Percentiles rank a stretch among this genome's conserved stretches.
phyloP scores from a whole-genome alignment of 2,797 vertebrate species.

The Novumbra hubbsi region DNA sequence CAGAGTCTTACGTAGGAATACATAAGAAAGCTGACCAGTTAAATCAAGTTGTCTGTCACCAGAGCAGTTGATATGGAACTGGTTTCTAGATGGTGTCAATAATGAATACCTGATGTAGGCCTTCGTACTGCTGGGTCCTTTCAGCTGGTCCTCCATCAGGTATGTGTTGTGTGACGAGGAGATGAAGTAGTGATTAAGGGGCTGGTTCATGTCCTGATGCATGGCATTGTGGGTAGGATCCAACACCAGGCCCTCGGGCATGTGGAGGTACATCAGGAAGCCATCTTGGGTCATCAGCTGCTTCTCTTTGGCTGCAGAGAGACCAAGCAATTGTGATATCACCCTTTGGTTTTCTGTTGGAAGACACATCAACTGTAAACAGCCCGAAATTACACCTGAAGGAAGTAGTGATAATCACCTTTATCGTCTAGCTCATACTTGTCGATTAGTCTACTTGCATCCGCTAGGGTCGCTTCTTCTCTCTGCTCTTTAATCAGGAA shows the following conservation, averaged over 20 bases:
- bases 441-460: conserved; percentile 83
- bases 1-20: not conserved
- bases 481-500: conserved; percentile 84
- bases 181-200: conserved; percentile 93
- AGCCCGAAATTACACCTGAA: not conserved
- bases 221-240: conserved; percentile 74
- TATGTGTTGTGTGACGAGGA: conserved; percentile 99
- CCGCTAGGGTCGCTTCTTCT: conserved; percentile 67
- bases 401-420: conserved; percentile 63
- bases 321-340: conserved; percentile 7
- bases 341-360: not conserved
- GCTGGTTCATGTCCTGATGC: conserved; percentile 93
- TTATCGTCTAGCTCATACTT: conserved; percentile 84
- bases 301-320: conserved; percentile 81
- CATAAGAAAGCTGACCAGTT: not conserved
- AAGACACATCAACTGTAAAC: conserved; percentile 2
- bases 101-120: conserved; percentile 82
- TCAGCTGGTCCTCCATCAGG: conserved; percentile 92
- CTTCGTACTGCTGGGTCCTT: conserved; percentile 92
- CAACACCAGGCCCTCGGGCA: conserved; percentile 79
- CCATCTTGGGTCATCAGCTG: conserved; percentile 90
- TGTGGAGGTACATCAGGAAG: conserved; percentile 90
- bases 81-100: not conserved
- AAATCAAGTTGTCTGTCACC: not conserved
- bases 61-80: not conserved